Conservation (phyloP, 1,140 invertebrate species). For the Helicoverpa armigera region DNA sequence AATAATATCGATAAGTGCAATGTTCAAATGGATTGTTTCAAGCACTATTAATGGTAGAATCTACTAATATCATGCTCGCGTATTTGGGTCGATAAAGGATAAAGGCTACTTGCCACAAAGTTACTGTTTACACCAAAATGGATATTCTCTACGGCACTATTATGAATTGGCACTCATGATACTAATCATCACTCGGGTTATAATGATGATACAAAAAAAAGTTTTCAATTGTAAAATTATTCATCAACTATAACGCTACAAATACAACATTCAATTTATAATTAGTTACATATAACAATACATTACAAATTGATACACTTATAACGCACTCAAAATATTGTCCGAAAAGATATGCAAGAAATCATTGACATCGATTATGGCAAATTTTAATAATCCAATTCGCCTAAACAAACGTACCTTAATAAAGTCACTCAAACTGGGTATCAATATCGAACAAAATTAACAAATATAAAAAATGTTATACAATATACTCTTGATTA, state of each 20-base stretch:
- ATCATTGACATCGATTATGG: slow-evolving; percentile 61
- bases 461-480: slow-evolving; percentile 62
- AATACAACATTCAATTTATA: slow-evolving; percentile 51
- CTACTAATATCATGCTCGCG: slow-evolving; percentile 27
- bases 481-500: slow-evolving; percentile 73
- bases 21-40: neutral
- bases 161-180: slow-evolving; percentile 60
- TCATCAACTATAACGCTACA: slow-evolving; percentile 48
- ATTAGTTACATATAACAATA: slow-evolving; percentile 43
- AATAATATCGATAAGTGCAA: slow-evolving; percentile 34
- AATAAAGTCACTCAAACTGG: slow-evolving; percentile 47
- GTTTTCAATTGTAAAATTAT: slow-evolving; percentile 37
- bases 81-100: slow-evolving; percentile 22
- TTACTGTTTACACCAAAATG: slow-evolving; percentile 28
- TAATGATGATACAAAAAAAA: slow-evolving; percentile 35
- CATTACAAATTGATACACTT: slow-evolving; percentile 48
- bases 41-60: slow-evolving; percentile 26
- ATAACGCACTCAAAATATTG: slow-evolving; percentile 59
- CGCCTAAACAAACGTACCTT: slow-evolving; percentile 48
- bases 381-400: slow-evolving; percentile 41
- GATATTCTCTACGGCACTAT: slow-evolving; percentile 38
- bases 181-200: slow-evolving; percentile 45
- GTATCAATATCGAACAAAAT: slow-evolving; percentile 55
- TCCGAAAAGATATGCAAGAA: slow-evolving; percentile 64
- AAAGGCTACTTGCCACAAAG: slow-evolving; percentile 33